Base-by-base conservation (phyloP, 2,797 vertebrate species). In the Poecilia wingei region DNA sequence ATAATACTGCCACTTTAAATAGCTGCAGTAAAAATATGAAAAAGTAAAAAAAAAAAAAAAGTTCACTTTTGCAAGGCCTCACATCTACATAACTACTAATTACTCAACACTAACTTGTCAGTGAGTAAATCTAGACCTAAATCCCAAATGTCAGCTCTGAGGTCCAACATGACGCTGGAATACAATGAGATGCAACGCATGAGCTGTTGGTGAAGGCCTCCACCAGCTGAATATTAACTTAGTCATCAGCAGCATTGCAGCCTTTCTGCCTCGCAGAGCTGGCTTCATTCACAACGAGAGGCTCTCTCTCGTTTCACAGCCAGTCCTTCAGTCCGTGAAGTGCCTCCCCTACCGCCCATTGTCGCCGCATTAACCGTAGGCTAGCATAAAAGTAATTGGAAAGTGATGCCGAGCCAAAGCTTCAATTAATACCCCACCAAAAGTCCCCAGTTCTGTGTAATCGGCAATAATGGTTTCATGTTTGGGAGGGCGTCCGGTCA, bases 301-400 rank as follows among this genome's bases (percentile, higher is more conserved):
- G 61, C 84, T 82, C 83, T 84, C 88, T 84, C 88, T 87, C 90
- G 82, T 92, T 87, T 91, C 91, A 85, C 86, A 82, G 73, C 84
- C 84, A 82, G 87, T 86, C 77, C 86, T 53, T 93, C 87, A 64
- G 70, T 93, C 92, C 86, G 81, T 77, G 77, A 82, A 91, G 89
- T 86, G 78, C 82, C 81, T 92, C 93, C 89, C 88, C 90, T 81
- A 82, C 89, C 88, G 79, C 89, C 91, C 94, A 95, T 94, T 95
- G 94, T 94, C 91, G 83, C 81, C 74, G 90, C 89, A 91, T 94
- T 96, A 95, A 96, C 95, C 95, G 95, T 94, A 96, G 96, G 96
- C 96, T 93, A 95, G 91, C 94, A 94, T 93, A 95, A 96, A 95
- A 95, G 95, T 96, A 96, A 96, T 96, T 96, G 96, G 95, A 96